A percentile compares a stretch with the other conserved stretches of the same genome.
Conservation (phyloP, 2,113 vertebrate species). For the Murina feae region DNA sequence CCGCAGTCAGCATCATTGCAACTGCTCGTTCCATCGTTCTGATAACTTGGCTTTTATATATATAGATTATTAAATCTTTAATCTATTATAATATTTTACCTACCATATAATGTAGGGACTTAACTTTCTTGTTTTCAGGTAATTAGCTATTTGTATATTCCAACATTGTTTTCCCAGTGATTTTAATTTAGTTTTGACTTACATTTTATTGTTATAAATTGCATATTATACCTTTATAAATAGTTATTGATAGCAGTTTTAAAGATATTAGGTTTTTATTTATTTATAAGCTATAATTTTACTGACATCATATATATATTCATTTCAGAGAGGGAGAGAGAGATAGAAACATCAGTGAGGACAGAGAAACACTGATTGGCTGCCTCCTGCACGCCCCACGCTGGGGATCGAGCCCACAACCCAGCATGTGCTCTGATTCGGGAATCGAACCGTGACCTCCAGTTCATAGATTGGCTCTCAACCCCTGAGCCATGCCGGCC, state of each 20-base stretch:
- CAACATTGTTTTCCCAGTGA: neutral
- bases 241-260: neutral
- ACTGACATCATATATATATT: neutral
- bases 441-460: too few species aligned
- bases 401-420: too few species aligned
- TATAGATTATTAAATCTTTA: neutral
- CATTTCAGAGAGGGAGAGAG: too few species aligned
- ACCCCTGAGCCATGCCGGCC: too few species aligned
- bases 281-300: neutral
- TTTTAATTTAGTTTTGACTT: slow-evolving; percentile 30
- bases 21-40: too few species aligned
- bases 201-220: neutral
- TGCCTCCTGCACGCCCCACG: too few species aligned
- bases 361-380: too few species aligned
- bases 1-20: too few species aligned
- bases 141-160: neutral
- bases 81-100: neutral
- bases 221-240: neutral
- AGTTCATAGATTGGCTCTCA: too few species aligned
- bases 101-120: neutral
- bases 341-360: too few species aligned
- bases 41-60: too few species aligned
- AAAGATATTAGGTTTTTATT: neutral
- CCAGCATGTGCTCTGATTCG: too few species aligned
- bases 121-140: neutral